phyloP scores from a whole-genome alignment of 1,140 invertebrate genomes.

The Atta colombica region DNA sequence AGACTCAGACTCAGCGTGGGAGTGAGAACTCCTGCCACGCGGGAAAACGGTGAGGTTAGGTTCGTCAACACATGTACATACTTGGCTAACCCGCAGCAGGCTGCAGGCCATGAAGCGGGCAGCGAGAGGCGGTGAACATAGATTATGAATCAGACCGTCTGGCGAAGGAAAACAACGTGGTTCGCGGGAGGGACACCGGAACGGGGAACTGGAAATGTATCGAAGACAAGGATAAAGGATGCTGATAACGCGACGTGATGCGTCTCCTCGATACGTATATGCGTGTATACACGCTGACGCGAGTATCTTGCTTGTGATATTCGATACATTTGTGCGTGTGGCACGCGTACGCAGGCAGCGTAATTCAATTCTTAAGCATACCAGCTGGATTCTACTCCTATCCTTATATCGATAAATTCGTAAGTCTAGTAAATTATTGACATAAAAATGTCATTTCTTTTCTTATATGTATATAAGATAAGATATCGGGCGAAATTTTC shows the following conservation, averaged over 20 bases:
- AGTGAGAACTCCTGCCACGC: slow-evolving; percentile 31
- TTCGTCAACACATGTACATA: slow-evolving; percentile 14
- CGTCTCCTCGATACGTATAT: no score
- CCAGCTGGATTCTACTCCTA: neutral
- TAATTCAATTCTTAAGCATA: slow-evolving; percentile 16
- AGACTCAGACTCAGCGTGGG: neutral
- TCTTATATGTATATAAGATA: neutral
- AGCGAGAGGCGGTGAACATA: slow-evolving; percentile 2
- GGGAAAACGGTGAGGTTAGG: slow-evolving; percentile 70
- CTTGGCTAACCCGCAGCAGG: slow-evolving; percentile 15
- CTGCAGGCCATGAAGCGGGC: neutral
- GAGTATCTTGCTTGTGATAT: neutral
- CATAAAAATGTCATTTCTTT: neutral
- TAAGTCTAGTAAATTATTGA: neutral
- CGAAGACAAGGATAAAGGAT: slow-evolving; percentile 23
- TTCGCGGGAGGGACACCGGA: no score
- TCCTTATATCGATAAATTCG: neutral
- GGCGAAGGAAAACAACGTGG: neutral
- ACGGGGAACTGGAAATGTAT: neutral
- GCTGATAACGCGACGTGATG: slow-evolving; percentile 18
- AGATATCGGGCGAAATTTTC: neutral
- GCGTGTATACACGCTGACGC: neutral
- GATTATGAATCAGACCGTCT: slow-evolving; percentile 49
- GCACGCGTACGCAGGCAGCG: neutral
- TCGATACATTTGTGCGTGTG: neutral